phyloP scores from a whole-genome alignment of 2,797 vertebrate species.

The Gobio occitaniae region DNA sequence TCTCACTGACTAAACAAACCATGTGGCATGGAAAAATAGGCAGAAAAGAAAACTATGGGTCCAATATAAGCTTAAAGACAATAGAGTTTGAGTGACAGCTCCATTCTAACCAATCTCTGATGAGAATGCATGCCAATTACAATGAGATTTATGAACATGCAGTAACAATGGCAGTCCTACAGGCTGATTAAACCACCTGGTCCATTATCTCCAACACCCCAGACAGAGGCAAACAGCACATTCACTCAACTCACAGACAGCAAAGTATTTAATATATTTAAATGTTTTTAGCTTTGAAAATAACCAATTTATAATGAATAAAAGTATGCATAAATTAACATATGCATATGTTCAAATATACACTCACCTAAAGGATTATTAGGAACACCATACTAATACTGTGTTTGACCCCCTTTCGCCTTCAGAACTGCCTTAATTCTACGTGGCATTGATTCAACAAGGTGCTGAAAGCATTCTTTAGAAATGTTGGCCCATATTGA shows the following conservation, averaged over 20 bases:
- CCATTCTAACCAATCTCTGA: conserved; percentile 36
- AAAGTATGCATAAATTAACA: background rate
- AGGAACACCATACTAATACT: too few species aligned
- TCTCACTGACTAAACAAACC: conserved; percentile 8
- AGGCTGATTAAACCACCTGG: conserved; percentile 36
- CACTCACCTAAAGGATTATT: too few species aligned
- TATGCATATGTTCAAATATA: too few species aligned
- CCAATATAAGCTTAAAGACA: conserved; percentile 44
- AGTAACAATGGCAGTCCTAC: conserved; percentile 43
- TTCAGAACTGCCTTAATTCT: too few species aligned
- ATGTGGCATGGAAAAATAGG: conserved; percentile 19
- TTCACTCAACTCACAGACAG: background rate
- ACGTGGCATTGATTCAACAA: too few species aligned
- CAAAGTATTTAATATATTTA: background rate
- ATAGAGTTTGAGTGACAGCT: conserved; percentile 44
- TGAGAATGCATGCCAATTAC: conserved; percentile 48
- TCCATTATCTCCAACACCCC: conserved; percentile 48
- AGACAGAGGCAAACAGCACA: conserved; percentile 19
- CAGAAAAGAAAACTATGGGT: conserved; percentile 33
- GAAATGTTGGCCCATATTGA: too few species aligned
- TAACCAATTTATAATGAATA: background rate
- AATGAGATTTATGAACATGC: conserved; percentile 37
- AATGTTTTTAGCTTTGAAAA: background rate
- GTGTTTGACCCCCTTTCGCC: too few species aligned
- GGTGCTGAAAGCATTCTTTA: too few species aligned